Evolutionary conservation across 2,888 invertebrate species (phyloP).

Genomic region (Latrodectus hesperus): DNA sequence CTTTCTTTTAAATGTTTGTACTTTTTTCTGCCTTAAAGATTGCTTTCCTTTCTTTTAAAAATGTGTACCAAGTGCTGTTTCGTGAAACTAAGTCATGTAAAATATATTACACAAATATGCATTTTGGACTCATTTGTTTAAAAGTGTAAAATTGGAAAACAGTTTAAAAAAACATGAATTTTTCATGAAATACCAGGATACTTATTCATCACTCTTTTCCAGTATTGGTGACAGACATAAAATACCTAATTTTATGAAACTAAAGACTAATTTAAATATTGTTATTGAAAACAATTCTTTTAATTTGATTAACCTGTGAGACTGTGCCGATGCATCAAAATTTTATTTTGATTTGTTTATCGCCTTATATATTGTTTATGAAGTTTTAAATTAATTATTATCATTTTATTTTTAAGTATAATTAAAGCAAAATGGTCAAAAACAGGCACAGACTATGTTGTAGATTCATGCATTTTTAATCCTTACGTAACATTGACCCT

Average conservation of each 20-base stretch:
- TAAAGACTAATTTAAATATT: too few species aligned
- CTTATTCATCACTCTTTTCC: too few species aligned
- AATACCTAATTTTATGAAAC: too few species aligned
- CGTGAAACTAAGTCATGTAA: too few species aligned
- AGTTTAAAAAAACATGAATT: too few species aligned
- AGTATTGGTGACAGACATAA: too few species aligned
- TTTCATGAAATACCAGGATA: too few species aligned
- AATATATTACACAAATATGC: too few species aligned
- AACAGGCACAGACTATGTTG: slow-evolving; percentile 16
- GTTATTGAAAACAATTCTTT: neutral
- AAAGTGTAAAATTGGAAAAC: too few species aligned
- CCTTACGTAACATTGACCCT: slow-evolving; percentile 36
- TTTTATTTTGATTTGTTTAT: neutral
- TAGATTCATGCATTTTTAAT: slow-evolving; percentile 33
- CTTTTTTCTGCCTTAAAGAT: neutral
- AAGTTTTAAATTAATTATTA: neutral
- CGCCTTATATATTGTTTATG: neutral
- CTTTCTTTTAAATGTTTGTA: neutral
- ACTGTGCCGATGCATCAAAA: slow-evolving; percentile 1
- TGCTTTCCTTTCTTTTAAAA: neutral
- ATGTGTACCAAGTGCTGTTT: neutral
- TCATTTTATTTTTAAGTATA: neutral
- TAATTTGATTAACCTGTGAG: neutral
- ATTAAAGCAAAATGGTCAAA: neutral
- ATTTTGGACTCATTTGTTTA: too few species aligned